Conservation (phyloP, 2,888 invertebrate genomes). For the Ornithoptera priamus region DNA sequence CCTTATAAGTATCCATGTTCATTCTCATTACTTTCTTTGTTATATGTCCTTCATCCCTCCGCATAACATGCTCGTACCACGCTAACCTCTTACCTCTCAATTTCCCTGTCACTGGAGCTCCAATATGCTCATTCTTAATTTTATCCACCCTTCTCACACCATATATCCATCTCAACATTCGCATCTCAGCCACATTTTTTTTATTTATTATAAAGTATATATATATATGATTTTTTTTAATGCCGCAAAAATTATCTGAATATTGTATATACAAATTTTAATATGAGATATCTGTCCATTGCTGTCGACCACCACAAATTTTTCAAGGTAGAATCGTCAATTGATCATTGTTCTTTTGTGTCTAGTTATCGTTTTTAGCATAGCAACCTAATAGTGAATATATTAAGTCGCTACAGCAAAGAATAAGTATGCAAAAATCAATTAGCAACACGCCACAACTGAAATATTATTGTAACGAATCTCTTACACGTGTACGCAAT, state of each 20-base stretch:
- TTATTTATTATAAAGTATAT: neutral
- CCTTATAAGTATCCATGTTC: too few relatives aligned
- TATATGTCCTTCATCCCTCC: too few relatives aligned
- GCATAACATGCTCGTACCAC: too few relatives aligned
- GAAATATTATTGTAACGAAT: slow-evolving; percentile 18
- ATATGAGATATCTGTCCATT: neutral
- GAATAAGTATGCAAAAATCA: slow-evolving; percentile 8
- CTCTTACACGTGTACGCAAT: slow-evolving; percentile 36
- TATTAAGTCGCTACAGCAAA: neutral
- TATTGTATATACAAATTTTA: neutral
- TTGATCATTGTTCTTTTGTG: neutral
- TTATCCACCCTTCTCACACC: too few relatives aligned
- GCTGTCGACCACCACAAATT: neutral
- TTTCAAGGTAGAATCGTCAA: neutral
- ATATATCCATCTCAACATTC: too few relatives aligned
- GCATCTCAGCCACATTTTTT: too few relatives aligned
- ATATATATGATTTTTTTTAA: neutral
- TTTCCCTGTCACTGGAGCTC: too few relatives aligned
- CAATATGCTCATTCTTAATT: too few relatives aligned
- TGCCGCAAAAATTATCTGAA: neutral
- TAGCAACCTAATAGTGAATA: neutral
- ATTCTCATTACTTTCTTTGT: too few relatives aligned
- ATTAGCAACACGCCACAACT: slow-evolving; percentile 17
- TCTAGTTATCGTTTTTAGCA: neutral
- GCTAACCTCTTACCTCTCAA: too few relatives aligned